Conservation (phyloP, 2,113 vertebrate species). For the Chaenocephalus aceratus region DNA sequence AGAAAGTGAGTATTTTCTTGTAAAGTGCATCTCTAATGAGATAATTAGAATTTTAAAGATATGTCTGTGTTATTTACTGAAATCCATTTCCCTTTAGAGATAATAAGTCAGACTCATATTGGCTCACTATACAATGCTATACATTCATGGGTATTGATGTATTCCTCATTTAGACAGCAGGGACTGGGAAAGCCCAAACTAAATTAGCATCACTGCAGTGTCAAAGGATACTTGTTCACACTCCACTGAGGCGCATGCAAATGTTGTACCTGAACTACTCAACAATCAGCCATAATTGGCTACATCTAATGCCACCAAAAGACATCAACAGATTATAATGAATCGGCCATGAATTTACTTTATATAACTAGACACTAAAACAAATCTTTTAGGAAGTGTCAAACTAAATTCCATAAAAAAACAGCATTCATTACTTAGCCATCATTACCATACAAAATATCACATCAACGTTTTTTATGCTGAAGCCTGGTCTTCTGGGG, state of each 20-base stretch:
- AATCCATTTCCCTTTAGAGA: too few relatives aligned
- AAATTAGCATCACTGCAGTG: constrained; percentile 46
- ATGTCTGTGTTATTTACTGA: too few relatives aligned
- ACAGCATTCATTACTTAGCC: constrained; percentile 60
- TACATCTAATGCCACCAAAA: constrained; percentile 61
- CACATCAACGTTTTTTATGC: constrained; percentile 36
- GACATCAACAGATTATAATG: constrained; percentile 55
- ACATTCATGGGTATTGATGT: neutral
- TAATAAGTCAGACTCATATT: neutral
- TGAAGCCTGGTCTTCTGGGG: constrained; percentile 17
- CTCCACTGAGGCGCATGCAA: constrained; percentile 53
- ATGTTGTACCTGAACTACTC: constrained; percentile 52
- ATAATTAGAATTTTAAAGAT: too few relatives aligned
- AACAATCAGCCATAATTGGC: constrained; percentile 70
- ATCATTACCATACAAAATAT: constrained; percentile 65
- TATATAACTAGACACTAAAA: constrained; percentile 48
- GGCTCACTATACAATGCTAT: neutral
- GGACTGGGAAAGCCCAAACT: constrained; percentile 12
- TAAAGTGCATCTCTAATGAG: too few relatives aligned
- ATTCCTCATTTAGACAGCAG: neutral
- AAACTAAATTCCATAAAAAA: constrained; percentile 63
- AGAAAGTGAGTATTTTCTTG: too few relatives aligned
- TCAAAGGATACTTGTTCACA: constrained; percentile 65
- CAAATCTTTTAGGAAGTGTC: constrained; percentile 52
- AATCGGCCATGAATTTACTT: constrained; percentile 66